Conservation (phyloP, 2,113 vertebrate species). For the Sphaerodactylus townsendi region DNA sequence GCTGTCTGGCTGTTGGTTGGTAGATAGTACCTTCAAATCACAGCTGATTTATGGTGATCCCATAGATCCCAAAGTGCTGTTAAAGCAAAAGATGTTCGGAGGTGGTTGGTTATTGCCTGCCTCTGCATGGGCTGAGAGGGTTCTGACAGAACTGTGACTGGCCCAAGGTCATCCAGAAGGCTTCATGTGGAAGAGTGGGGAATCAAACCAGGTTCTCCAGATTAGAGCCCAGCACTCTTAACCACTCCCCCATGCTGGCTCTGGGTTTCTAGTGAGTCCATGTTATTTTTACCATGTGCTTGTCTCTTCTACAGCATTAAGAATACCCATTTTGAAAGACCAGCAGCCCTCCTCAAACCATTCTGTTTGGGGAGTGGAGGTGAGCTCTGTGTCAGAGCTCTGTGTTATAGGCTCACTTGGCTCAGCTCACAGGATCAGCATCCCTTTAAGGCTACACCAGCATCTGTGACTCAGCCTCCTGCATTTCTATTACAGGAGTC, state of each 20-base stretch:
- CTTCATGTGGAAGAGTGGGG: no score
- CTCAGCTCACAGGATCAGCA: not conserved
- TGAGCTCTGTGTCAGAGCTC: not conserved
- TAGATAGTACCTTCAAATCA: no score
- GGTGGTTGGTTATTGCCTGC: no score
- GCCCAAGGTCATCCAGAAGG: no score
- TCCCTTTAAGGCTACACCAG: conserved; percentile 6
- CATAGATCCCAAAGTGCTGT: no score
- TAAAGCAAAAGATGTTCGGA: no score
- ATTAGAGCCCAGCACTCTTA: no score
- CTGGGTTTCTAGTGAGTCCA: not conserved
- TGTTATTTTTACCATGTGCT: not conserved
- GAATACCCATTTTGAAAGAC: not conserved
- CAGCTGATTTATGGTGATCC: no score
- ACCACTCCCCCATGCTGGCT: no score
- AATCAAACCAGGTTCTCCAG: no score
- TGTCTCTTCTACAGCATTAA: not conserved
- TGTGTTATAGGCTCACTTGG: conserved; percentile 3
- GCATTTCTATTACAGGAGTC: conserved; percentile 4
- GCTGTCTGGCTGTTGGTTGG: not conserved
- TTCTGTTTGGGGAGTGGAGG: not conserved
- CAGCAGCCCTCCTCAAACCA: not conserved
- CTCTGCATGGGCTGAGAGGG: no score
- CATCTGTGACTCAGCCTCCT: conserved; percentile 8
- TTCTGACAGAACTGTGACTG: no score